phyloP scores from a whole-genome alignment of 2,113 vertebrate species.

The Scolopax mira region DNA sequence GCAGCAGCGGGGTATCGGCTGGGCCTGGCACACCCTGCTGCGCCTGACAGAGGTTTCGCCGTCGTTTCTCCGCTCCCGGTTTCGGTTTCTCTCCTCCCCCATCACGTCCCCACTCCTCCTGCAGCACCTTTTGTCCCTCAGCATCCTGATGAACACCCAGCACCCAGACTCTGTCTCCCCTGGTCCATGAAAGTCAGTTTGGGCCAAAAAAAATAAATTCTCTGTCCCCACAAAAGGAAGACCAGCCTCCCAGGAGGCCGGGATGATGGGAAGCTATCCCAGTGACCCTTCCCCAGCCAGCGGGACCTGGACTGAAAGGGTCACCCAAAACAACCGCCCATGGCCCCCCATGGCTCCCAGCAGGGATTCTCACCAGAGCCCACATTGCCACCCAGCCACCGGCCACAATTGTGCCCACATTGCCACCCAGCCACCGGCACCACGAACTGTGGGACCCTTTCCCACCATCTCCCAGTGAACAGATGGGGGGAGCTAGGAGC shows the following conservation, averaged over 20 bases:
- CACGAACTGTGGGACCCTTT: fast-evolving
- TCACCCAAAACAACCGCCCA: fast-evolving
- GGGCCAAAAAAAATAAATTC: not conserved
- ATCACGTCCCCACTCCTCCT: fast-evolving
- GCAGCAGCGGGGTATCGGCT: not conserved
- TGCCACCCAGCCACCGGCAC: fast-evolving
- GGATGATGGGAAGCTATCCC: not conserved
- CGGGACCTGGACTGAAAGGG: fast-evolving
- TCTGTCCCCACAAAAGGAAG: not conserved
- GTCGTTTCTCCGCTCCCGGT: not conserved
- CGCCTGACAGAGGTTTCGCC: not conserved
- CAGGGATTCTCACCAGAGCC: not conserved
- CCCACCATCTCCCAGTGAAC: not conserved
- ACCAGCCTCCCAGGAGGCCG: fast-evolving
- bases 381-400: fast-evolving
- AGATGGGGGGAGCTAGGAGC: not conserved
- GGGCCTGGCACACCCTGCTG: not conserved
- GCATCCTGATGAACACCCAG: not conserved
- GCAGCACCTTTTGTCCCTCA: not conserved
- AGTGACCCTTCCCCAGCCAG: not conserved
- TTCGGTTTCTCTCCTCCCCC: not conserved
- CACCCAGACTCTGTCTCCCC: not conserved
- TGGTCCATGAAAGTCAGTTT: not conserved
- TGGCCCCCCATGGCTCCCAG: fast-evolving
- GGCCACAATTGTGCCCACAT: fast-evolving